Evolutionary conservation across 2,888 invertebrate species (phyloP).

Genomic region (Lordiphosa andalusiaca): DNA sequence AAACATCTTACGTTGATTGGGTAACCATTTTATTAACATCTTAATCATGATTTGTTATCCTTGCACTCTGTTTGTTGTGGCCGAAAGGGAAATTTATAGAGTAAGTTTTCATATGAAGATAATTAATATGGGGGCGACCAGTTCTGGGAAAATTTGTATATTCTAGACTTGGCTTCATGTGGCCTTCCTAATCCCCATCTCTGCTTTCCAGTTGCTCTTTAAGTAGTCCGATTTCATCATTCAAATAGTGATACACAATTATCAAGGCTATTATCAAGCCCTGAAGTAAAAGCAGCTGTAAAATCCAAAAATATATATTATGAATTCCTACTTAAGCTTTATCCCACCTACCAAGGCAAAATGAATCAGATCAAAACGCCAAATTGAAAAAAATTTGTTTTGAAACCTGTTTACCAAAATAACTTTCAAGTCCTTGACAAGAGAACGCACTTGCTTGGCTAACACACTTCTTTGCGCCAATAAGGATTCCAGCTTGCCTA

Average conservation of each 20-base stretch:
- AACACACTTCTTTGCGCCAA: slow-evolving; percentile 18
- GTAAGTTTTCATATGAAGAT: slow-evolving; percentile 57
- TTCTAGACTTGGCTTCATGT: neutral
- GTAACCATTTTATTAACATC: slow-evolving; percentile 74
- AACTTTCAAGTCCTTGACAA: slow-evolving; percentile 39
- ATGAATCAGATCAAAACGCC: slow-evolving; percentile 39
- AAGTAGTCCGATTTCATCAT: slow-evolving; percentile 42
- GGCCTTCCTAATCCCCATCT: slow-evolving; percentile 27
- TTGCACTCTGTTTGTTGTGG: slow-evolving; percentile 31
- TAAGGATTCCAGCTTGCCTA: slow-evolving; percentile 6
- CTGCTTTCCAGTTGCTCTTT: slow-evolving; percentile 46
- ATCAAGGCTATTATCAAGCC: slow-evolving; percentile 36
- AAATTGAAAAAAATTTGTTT: slow-evolving; percentile 32
- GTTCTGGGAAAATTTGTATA: slow-evolving; percentile 19
- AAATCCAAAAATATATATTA: neutral
- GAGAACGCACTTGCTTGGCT: slow-evolving; percentile 29
- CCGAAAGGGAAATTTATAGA: slow-evolving; percentile 64
- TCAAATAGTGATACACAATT: slow-evolving; percentile 35
- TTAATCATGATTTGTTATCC: slow-evolving; percentile 75
- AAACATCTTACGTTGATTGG: slow-evolving; percentile 75
- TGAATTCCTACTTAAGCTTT: neutral
- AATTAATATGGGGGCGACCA: slow-evolving; percentile 44
- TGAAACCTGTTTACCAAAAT: slow-evolving; percentile 25
- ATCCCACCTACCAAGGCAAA: slow-evolving; percentile 27
- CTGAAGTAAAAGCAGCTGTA: slow-evolving; percentile 40